phyloP scores from a whole-genome alignment of 2,888 invertebrate species.

The Apocheima hispidaria region DNA sequence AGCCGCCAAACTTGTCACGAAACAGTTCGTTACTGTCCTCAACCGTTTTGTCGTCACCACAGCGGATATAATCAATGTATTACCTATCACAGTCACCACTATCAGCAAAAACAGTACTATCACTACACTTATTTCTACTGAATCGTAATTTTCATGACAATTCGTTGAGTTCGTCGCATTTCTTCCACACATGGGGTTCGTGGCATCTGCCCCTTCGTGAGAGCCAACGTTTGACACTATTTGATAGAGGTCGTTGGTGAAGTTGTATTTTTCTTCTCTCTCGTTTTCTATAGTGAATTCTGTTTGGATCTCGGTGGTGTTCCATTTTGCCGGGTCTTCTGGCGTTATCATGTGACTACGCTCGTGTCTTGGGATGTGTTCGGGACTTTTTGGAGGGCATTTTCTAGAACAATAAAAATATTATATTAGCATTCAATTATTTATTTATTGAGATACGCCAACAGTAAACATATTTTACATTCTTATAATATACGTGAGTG shows the following conservation, averaged over 20 bases:
- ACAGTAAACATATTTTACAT: too few relatives aligned
- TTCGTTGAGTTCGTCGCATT: slow-evolving; percentile 43
- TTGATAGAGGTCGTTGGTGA: slow-evolving; percentile 64
- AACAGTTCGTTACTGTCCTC: slow-evolving; percentile 97
- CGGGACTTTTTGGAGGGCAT: slow-evolving; percentile 44
- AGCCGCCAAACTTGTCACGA: slow-evolving; percentile 96
- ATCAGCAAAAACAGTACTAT: slow-evolving; percentile 88
- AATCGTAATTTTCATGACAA: slow-evolving; percentile 64
- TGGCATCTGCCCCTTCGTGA: slow-evolving; percentile 12
- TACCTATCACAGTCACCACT: slow-evolving; percentile 92
- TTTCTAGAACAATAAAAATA: slow-evolving; percentile 64
- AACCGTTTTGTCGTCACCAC: slow-evolving; percentile 94
- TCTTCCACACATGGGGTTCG: slow-evolving; percentile 26
- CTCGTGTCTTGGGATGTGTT: slow-evolving; percentile 11
- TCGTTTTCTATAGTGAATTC: slow-evolving; percentile 67
- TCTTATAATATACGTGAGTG: too few relatives aligned
- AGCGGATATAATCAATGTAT: slow-evolving; percentile 95
- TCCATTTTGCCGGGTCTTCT: slow-evolving; percentile 72
- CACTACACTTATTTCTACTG: slow-evolving; percentile 87
- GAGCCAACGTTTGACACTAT: slow-evolving; percentile 53
- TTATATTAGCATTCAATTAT: too few relatives aligned
- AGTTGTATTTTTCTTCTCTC: slow-evolving; percentile 64
- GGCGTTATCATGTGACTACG: slow-evolving; percentile 73
- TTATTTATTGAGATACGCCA: too few relatives aligned
- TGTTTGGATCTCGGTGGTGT: slow-evolving; percentile 60